phyloP scores from a whole-genome alignment of 2,113 vertebrate species.

The Bagarius yarrelli region DNA sequence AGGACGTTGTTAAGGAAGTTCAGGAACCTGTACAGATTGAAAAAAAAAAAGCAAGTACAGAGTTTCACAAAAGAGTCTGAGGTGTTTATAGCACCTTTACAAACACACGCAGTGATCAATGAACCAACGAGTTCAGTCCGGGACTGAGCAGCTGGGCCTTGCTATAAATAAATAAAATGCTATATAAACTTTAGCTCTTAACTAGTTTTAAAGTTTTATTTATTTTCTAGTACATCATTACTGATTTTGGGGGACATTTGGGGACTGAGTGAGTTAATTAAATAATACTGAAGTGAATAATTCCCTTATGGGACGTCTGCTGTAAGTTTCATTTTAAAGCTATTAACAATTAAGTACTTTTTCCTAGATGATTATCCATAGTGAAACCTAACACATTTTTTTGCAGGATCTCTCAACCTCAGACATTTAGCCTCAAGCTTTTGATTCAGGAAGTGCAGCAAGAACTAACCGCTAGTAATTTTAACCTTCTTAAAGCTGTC shows the following conservation, averaged over 20 bases:
- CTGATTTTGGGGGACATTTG: not conserved
- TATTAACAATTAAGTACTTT: slow-evolving; percentile 37
- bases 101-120: slow-evolving; percentile 20
- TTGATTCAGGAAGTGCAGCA: slow-evolving; percentile 12
- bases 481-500: slow-evolving; percentile 17
- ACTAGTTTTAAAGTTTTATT: not conserved
- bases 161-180: not conserved
- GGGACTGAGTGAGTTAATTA: not conserved
- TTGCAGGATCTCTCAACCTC: not conserved
- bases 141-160: slow-evolving; percentile 10
- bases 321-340: slow-evolving; percentile 6
- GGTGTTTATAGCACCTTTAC: slow-evolving; percentile 48
- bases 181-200: not conserved
- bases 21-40: slow-evolving; percentile 57
- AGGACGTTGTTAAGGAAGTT: slow-evolving; percentile 54
- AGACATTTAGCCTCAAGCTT: slow-evolving; percentile 16
- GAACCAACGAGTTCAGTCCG: not conserved
- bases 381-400: slow-evolving; percentile 5
- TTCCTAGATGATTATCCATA: slow-evolving; percentile 56
- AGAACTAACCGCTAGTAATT: slow-evolving; percentile 16
- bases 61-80: slow-evolving; percentile 21
- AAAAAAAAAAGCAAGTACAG: slow-evolving; percentile 46
- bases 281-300: not conserved
- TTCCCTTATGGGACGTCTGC: slow-evolving; percentile 49
- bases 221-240: not conserved